phyloP scores from a whole-genome alignment of 2,888 invertebrate species.

The Myopa tessellatipennis region DNA sequence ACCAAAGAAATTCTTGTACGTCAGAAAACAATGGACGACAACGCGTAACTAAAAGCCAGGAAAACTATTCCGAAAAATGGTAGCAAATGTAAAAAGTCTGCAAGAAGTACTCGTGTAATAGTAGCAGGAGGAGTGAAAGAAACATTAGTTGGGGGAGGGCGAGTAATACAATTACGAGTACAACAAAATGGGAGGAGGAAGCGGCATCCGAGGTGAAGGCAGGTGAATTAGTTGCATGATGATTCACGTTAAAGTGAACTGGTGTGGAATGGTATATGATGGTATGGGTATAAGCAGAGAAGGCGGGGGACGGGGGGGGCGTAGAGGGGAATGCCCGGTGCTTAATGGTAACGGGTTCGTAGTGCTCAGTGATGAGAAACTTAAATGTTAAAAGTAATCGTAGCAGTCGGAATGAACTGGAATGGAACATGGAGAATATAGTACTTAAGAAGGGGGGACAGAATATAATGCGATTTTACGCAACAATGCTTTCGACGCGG shows the following conservation, averaged over 20 bases:
- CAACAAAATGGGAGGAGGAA: neutral
- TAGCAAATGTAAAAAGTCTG: conserved; percentile 9
- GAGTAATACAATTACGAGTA: neutral
- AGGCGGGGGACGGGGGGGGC: neutral
- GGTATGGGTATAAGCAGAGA: neutral
- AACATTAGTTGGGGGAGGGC: neutral
- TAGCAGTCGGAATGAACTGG: neutral
- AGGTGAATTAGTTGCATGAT: conserved; percentile 29
- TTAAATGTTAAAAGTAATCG: conserved; percentile 5
- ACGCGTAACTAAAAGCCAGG: conserved; percentile 29
- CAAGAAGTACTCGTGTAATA: conserved; percentile 1
- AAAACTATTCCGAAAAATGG: conserved; percentile 32
- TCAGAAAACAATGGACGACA: conserved; percentile 35
- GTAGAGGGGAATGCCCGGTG: neutral
- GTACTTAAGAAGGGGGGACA: neutral
- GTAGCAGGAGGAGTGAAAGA: neutral
- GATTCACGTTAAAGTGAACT: conserved; percentile 15
- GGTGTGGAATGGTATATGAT: neutral
- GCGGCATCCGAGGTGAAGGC: conserved; percentile 7
- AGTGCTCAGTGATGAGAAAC: conserved; percentile 1
- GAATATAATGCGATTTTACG: conserved; percentile 38
- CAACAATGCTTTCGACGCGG: conserved; percentile 15
- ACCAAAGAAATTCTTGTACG: conserved; percentile 11
- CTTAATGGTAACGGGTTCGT: neutral
- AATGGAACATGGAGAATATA: neutral